Evolutionary conservation across 35 echinoderm and acorn worm species (phyloP).

Genomic region (Nesometra sesokonis): DNA sequence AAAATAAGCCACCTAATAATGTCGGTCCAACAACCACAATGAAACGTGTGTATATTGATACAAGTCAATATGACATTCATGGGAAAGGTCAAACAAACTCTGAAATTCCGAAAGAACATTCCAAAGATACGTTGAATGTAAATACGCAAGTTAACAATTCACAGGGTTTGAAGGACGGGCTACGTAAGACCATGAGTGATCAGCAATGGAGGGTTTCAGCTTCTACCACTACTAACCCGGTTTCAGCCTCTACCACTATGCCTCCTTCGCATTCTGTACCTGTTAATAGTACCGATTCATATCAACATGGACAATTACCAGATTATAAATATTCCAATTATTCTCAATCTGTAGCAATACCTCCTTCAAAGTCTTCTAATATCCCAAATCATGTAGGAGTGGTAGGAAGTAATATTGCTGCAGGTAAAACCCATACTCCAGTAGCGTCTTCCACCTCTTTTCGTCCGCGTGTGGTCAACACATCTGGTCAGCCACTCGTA

Average conservation of each 20-base stretch:
- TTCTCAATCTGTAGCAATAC: neutral
- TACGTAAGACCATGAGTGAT: neutral
- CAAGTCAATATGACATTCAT: neutral
- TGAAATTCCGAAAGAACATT: neutral
- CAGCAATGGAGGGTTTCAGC: no score
- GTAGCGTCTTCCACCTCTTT: neutral
- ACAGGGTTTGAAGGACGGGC: neutral
- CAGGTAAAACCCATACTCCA: neutral
- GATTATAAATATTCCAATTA: neutral
- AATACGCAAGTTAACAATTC: neutral
- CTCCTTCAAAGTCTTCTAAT: neutral
- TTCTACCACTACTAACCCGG: no score
- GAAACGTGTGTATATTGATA: neutral
- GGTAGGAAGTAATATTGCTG: no score
- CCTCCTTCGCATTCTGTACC: neutral
- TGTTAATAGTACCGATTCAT: neutral
- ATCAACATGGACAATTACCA: neutral
- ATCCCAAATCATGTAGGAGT: neutral
- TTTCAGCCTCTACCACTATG: neutral
- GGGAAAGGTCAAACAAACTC: neutral
- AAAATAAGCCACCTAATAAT: neutral
- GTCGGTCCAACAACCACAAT: neutral
- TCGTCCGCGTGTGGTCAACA: neutral
- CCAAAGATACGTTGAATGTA: neutral
- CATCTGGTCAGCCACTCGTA: neutral